These are phyloP conservation scores for Melanchra persicariae DNA, from an alignment of 2,888 invertebrate species.

Conservation along the genomic window DNA sequence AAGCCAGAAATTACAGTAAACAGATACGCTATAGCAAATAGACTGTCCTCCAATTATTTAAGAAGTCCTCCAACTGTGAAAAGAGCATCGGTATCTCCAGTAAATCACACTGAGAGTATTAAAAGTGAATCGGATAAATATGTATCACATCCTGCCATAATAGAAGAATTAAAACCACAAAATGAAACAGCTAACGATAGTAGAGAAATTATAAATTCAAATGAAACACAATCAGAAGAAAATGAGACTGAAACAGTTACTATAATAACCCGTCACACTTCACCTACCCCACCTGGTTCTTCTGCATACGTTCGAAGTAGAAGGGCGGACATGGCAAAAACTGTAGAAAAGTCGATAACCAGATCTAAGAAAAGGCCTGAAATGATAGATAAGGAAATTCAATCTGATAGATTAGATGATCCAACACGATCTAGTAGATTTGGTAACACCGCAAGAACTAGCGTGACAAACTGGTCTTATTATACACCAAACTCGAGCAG, in stretches of 20 bases:
- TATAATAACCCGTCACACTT: constrained; percentile 94
- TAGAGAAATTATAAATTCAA: constrained; percentile 59
- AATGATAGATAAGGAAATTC: constrained; percentile 93
- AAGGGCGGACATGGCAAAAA: constrained; percentile 93
- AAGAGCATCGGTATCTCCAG: constrained; percentile 83
- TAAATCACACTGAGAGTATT: constrained; percentile 74
- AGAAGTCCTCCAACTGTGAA: constrained; percentile 84
- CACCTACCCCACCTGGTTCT: constrained; percentile 94
- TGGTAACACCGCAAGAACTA: constrained; percentile 90
- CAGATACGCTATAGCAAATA: constrained; percentile 85
- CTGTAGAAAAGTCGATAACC: constrained; percentile 93
- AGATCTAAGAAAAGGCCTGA: constrained; percentile 90
- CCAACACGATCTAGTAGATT: constrained; percentile 92
- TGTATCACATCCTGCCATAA: constrained; percentile 66
- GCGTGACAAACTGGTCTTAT: constrained; percentile 92
- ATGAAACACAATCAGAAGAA: constrained; percentile 61
- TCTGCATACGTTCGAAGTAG: constrained; percentile 92
- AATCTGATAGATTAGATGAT: constrained; percentile 94
- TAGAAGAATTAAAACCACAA: constrained; percentile 69
- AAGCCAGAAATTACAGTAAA: constrained; percentile 78
- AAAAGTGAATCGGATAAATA: constrained; percentile 76
- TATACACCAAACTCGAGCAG: constrained; percentile 87
- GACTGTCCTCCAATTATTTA: constrained; percentile 85
- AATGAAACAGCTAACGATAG: constrained; percentile 62
- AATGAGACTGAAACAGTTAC: constrained; percentile 88